Conservation (phyloP, 2,888 invertebrate genomes). For the Andrena minutula region DNA sequence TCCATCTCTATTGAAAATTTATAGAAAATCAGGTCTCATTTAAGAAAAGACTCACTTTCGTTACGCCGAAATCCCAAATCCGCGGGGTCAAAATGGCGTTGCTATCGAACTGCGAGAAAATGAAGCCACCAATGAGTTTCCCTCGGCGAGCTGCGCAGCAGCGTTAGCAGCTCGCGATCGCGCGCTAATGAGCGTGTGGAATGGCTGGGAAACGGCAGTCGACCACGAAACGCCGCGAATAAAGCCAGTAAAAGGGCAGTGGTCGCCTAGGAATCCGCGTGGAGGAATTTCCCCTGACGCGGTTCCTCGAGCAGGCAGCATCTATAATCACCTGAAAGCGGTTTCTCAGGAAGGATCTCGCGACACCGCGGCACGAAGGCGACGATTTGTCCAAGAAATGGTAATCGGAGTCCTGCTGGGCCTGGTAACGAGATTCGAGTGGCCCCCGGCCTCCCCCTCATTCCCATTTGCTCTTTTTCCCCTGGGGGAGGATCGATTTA, state of each 20-base stretch:
- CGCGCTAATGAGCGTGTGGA: slow-evolving; percentile 37
- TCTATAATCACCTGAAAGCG: slow-evolving; percentile 40
- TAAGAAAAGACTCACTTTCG: no score
- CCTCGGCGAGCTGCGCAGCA: not conserved
- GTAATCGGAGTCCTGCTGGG: slow-evolving; percentile 74
- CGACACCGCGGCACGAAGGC: slow-evolving; percentile 64
- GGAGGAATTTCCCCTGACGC: slow-evolving; percentile 43
- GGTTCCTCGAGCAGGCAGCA: slow-evolving; percentile 9
- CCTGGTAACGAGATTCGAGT: slow-evolving; percentile 73
- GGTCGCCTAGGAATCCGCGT: slow-evolving; percentile 28
- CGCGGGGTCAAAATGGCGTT: no score
- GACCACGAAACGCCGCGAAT: slow-evolving; percentile 13
- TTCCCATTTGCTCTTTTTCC: slow-evolving; percentile 22
- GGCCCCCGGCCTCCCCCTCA: slow-evolving; percentile 37
- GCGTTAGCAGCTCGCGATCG: slow-evolving; percentile 18
- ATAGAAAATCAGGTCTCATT: no score
- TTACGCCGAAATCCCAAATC: no score
- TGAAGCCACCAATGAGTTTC: slow-evolving; percentile 27
- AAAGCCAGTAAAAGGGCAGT: slow-evolving; percentile 23
- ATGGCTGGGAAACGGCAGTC: not conserved
- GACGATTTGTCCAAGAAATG: slow-evolving; percentile 76
- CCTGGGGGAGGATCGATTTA: slow-evolving; percentile 72
- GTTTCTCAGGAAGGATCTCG: slow-evolving; percentile 32
- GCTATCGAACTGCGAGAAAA: not conserved
- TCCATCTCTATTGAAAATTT: no score